These are phyloP conservation scores for Numida meleagris DNA, from an alignment of 2,113 vertebrate species.

Conservation along the genomic window DNA sequence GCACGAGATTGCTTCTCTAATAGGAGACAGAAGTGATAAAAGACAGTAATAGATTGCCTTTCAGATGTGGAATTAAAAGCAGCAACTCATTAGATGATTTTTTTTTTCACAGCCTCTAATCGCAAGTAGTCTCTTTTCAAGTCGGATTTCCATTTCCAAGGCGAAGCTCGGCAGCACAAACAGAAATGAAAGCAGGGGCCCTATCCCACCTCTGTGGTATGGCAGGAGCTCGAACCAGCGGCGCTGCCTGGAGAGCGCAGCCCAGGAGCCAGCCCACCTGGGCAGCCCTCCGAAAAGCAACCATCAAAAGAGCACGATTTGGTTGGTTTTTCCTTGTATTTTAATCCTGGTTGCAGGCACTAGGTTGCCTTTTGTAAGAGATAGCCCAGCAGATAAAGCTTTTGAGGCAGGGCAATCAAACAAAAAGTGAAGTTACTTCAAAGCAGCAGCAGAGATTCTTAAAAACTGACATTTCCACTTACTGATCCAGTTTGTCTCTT, in stretches of 20 bases:
- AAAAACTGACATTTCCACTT: conserved; percentile 49
- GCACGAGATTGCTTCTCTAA: conserved; percentile 49
- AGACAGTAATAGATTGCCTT: conserved; percentile 60
- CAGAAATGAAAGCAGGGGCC: conserved; percentile 55
- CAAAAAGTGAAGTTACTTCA: conserved; percentile 45
- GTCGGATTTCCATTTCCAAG: conserved; percentile 69
- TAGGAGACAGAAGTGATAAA: conserved; percentile 64
- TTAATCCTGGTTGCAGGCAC: not conserved
- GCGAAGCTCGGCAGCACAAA: conserved; percentile 55
- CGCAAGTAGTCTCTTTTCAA: conserved; percentile 55
- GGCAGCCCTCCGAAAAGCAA: conserved; percentile 44
- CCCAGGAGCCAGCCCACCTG: conserved; percentile 33
- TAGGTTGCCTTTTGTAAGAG: conserved; percentile 3
- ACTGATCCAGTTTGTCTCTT: conserved; percentile 23
- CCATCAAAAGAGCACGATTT: conserved; percentile 50
- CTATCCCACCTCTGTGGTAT: not conserved
- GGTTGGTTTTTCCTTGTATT: not conserved
- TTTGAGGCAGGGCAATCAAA: conserved; percentile 52
- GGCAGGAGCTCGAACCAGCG: not conserved
- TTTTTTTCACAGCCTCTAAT: conserved; percentile 57
- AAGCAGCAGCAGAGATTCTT: not conserved
- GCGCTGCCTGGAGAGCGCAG: not conserved
- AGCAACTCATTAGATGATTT: conserved; percentile 51
- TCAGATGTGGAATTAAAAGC: conserved; percentile 72
- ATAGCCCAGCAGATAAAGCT: conserved; percentile 48